Conservation (phyloP, 2,888 invertebrate species). For the Dasypogon diadema region DNA sequence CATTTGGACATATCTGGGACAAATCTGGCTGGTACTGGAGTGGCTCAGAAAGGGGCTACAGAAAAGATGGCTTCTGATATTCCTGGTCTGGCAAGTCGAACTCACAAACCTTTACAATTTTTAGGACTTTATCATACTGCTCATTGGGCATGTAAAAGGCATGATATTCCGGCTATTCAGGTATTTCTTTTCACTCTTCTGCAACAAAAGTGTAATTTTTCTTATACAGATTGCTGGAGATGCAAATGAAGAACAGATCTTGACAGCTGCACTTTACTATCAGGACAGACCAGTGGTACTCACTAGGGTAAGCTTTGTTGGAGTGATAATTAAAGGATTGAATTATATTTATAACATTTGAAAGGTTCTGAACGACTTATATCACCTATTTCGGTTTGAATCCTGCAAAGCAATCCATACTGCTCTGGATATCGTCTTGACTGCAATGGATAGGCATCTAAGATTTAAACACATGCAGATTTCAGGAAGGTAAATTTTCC, state of each 20-base stretch:
- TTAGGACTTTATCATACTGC: conserved; percentile 92
- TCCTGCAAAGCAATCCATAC: conserved; percentile 81
- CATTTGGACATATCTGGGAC: conserved; percentile 96
- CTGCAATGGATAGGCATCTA: conserved; percentile 90
- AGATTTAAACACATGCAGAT: conserved; percentile 93
- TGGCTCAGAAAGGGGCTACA: conserved; percentile 71
- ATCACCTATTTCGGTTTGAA: conserved; percentile 87
- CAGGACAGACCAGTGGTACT: conserved; percentile 87
- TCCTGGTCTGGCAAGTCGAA: conserved; percentile 84
- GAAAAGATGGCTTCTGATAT: conserved; percentile 74
- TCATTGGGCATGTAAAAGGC: conserved; percentile 89
- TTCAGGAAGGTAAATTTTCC: conserved; percentile 82
- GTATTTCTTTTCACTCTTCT: no score
- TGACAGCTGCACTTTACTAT: conserved; percentile 86
- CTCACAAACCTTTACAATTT: conserved; percentile 84
- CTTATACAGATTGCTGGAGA: conserved; percentile 90
- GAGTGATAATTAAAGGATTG: no score
- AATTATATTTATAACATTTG: no score
- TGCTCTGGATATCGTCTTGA: conserved; percentile 84
- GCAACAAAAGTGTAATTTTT: no score
- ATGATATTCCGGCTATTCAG: conserved; percentile 90
- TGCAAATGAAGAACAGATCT: conserved; percentile 89
- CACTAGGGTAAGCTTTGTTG: conserved; percentile 68
- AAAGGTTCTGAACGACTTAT: conserved; percentile 90
- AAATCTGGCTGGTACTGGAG: conserved; percentile 90